Evolutionary conservation across 2,797 vertebrate genomes (phyloP), one percentile per base, ranked within the genome.

Genomic region (Malurus splendens): DNA sequence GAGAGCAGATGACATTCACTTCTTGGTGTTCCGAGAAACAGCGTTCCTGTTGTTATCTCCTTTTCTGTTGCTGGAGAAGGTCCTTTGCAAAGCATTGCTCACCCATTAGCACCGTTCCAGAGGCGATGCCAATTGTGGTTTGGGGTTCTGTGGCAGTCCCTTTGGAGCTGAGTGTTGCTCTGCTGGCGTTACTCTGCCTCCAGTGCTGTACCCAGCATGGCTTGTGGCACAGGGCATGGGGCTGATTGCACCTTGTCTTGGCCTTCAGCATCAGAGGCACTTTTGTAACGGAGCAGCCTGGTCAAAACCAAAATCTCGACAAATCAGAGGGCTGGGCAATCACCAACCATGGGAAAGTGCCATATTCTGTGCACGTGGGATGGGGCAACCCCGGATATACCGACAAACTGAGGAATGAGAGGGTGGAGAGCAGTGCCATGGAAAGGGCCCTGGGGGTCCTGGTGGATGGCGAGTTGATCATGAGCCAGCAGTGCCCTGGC

Each of bases 51-150:
- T 64, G 30, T 57, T 84, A 47, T 38, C 71, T 79, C 8, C 48
- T 82, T 71, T 86, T 70, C 9, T 17, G 4, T 33, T 87, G 68
- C 72, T 78, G 57, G 59, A 86, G 68, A 55, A 61, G 33, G 24
- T 82, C 42, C 30, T 64, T 67, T 51, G 47, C 3, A 0, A 67
- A 74, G 50, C 38, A 5, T 30, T 38, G 24, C 32, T 88, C 22
- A 0, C 44, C 60, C 33, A 4, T 73, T 56, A 81, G 22, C 33
- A 19, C 0, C 2, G 22, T 45, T 65, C n/a, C 51, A 36, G 18
- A 36, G 48, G 45, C 0, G 0, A 54, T 55, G 32, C 41, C 9
- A 25, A 41, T 24, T 0, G 0, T 5, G 3, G 8, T 75, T 51
- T 2, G 9, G 65, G 24, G 44, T 61, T 74, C 41, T 2, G 0